Evolutionary conservation across 2,797 vertebrate species (phyloP).

Genomic region (Okamejei kenojei): DNA sequence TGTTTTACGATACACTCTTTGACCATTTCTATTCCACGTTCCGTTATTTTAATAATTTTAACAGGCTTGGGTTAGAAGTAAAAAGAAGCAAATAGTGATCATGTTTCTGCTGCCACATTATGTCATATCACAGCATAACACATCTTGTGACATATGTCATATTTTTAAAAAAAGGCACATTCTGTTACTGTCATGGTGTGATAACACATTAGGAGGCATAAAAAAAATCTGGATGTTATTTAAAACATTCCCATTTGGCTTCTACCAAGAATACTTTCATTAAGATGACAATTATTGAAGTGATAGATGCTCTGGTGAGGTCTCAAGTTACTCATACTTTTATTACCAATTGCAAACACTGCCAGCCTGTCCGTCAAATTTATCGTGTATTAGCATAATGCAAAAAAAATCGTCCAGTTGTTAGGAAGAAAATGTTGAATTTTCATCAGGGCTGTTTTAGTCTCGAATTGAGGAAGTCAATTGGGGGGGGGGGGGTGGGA

Average conservation of each 20-base stretch:
- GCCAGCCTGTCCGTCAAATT: slow-evolving; percentile 4
- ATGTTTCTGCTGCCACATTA: neutral
- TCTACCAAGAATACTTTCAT: slow-evolving; percentile 5
- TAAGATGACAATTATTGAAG: slow-evolving; percentile 29
- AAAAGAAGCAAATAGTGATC: neutral
- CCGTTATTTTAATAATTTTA: slow-evolving; percentile 12
- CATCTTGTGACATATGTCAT: slow-evolving; percentile 32
- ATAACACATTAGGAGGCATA: slow-evolving; percentile 34
- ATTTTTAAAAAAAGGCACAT: slow-evolving; percentile 26
- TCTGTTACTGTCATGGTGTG: slow-evolving; percentile 32
- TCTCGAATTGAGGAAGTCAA: neutral
- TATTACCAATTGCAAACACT: slow-evolving; percentile 19
- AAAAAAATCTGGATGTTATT: slow-evolving; percentile 16
- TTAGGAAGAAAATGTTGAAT: neutral
- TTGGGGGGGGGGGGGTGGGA: too few relatives aligned
- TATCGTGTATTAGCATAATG: slow-evolving; percentile 24
- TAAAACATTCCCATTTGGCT: slow-evolving; percentile 8
- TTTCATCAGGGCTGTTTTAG: neutral
- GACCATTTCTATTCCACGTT: neutral
- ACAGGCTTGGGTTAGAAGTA: neutral
- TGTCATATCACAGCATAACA: slow-evolving; percentile 27
- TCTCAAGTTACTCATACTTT: slow-evolving; percentile 12
- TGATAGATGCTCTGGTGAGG: neutral
- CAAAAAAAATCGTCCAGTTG: neutral
- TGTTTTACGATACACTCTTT: neutral